Base-by-base conservation (phyloP, 2,888 invertebrate genomes). In the Troilus luridus region DNA sequence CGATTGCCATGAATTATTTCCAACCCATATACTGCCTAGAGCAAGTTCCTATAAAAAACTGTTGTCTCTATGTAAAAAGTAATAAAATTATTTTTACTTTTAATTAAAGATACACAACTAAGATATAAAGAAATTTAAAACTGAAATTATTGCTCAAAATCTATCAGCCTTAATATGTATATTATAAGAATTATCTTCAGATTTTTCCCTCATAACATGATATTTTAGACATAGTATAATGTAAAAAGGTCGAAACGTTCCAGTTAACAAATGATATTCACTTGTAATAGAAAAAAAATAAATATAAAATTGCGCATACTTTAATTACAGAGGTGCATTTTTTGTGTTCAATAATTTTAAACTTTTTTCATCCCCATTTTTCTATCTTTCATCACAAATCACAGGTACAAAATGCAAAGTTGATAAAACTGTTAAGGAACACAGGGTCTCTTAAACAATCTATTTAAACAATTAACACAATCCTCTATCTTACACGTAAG, bases 321-420 rank as follows among this genome's bases (percentile, higher is more conserved):
- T 72, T 24, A 14, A 72, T 72, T 14, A 17, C 24, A 24, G 67
- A 9, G 5, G 14, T 24, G 67, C 11, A 24, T 17, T 14, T 27
- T 77, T 27, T 2, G 17, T 41, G 19, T 41, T 41, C 19, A 41
- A 17, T 0, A 3, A 10, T 24, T 24, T 24, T 11, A 12, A 12
- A n/a, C 9, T 41, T 85, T 85, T 85, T n/a, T 41, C 12, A n/a
- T n/a, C 56, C 41, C 54, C 54, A 19, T 81, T 85, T 85, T 85
- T 85, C 10, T 6, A 85, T 85, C 11, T 85, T 89, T 11, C 60
- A 89, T 89, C 64, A 89, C 62, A 89, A 89, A 54, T 67, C 24
- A 89, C 89, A 89, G 89, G 89, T 89, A 89, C 89, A 64, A 89
- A 60, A 85, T 85, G 85, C 54, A 24, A 41, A 58, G 56, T 21